Conservation (phyloP, 1,140 invertebrate genomes). For the Mizuhopecten yessoensis region DNA sequence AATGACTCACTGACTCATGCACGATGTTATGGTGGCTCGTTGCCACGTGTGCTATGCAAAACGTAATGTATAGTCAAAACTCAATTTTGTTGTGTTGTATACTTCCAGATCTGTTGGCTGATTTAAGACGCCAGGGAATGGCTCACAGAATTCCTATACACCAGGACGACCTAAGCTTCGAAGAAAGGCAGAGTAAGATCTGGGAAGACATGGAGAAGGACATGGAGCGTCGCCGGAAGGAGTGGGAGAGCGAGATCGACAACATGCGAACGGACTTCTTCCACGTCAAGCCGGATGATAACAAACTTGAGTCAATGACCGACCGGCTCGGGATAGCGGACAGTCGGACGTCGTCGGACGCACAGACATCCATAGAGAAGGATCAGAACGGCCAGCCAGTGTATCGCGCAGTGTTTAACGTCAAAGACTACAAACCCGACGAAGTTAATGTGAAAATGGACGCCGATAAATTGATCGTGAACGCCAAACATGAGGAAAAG, state of each 20-base stretch:
- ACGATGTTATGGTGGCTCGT: too few species aligned
- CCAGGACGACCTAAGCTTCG: constrained; percentile 78
- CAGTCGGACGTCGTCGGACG: constrained; percentile 60
- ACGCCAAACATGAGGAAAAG: constrained; percentile 76
- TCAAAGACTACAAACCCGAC: constrained; percentile 78
- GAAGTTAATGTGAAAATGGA: constrained; percentile 81
- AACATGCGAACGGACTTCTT: constrained; percentile 82
- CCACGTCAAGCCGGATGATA: constrained; percentile 74
- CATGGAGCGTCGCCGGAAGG: constrained; percentile 79
- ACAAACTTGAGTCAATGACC: constrained; percentile 66
- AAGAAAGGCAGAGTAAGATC: constrained; percentile 79
- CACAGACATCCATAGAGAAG: constrained; percentile 73
- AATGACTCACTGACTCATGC: too few species aligned
- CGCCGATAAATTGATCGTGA: constrained; percentile 75
- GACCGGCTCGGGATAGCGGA: constrained; percentile 65
- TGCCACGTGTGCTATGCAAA: too few species aligned
- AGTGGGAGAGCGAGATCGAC: constrained; percentile 82
- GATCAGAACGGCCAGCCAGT: constrained; percentile 76
- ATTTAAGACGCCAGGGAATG: constrained; percentile 64
- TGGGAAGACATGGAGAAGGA: constrained; percentile 82
- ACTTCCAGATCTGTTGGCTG: constrained; percentile 49
- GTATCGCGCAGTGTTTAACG: constrained; percentile 77
- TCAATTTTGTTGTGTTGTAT: constrained; percentile 43
- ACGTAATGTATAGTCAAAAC: background rate
- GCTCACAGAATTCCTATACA: constrained; percentile 79